Conservation (phyloP, 2,797 vertebrate genomes). For the Phoeniculus purpureus region DNA sequence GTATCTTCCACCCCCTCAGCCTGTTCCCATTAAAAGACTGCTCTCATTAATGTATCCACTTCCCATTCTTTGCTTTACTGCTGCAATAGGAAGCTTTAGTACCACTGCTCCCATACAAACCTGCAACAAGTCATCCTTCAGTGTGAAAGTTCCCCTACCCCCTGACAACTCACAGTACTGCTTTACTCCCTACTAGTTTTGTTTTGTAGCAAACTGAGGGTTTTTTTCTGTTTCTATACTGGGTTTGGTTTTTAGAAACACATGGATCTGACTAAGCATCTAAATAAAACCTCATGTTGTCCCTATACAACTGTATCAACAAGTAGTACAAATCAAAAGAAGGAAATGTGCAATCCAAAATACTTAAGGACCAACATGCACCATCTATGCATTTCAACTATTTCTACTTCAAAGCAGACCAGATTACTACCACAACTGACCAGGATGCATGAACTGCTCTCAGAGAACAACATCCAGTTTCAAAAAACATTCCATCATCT, state of each 20-base stretch:
- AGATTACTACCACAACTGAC: not conserved
- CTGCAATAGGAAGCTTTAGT: not conserved
- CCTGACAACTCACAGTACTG: not conserved
- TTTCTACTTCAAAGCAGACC: not conserved
- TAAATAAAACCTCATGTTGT: not conserved
- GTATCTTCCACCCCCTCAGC: not conserved
- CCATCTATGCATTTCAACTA: not conserved
- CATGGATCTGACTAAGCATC: accelerated
- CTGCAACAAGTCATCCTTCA: not conserved
- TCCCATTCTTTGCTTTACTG: not conserved
- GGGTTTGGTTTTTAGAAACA: not conserved
- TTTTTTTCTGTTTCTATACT: too few relatives aligned
- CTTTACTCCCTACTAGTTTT: not conserved
- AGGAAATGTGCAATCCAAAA: not conserved
- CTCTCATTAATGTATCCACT: not conserved
- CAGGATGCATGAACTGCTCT: not conserved
- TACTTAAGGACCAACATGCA: not conserved
- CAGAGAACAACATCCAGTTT: not conserved
- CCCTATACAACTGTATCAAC: not conserved
- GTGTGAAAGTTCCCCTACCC: not conserved
- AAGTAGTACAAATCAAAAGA: not conserved
- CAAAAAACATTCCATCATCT: not conserved
- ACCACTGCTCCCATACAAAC: not conserved
- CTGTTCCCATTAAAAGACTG: not conserved
- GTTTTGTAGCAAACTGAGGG: not conserved